These are phyloP conservation scores for Andrena bucephala DNA, from an alignment of 2,888 invertebrate genomes.

Conservation along the genomic window DNA sequence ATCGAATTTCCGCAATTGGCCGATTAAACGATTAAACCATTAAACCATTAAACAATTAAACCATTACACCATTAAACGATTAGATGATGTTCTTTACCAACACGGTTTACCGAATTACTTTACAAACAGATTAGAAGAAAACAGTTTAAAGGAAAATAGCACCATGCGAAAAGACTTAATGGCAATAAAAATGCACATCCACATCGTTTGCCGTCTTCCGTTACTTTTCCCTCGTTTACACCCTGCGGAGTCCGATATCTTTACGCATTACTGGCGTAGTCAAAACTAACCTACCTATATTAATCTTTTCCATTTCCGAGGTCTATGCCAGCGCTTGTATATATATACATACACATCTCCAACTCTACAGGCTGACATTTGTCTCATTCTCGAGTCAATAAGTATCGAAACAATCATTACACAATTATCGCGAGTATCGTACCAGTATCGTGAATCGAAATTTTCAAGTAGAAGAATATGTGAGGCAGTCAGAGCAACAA, in stretches of 20 bases:
- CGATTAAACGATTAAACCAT: constrained; percentile 57
- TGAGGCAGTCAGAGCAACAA: no score
- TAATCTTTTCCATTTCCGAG: no score
- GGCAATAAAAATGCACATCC: constrained; percentile 72
- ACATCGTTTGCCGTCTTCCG: constrained; percentile 18
- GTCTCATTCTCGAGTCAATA: no score
- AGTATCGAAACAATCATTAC: no score
- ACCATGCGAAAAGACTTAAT: constrained; percentile 67
- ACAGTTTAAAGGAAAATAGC: constrained; percentile 59
- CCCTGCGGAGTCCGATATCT: neutral
- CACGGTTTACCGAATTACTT: constrained; percentile 51
- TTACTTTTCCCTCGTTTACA: neutral
- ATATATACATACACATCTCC: no score
- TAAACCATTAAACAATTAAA: constrained; percentile 34
- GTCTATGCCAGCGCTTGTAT: no score
- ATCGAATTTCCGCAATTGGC: constrained; percentile 32
- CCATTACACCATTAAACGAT: constrained; percentile 2
- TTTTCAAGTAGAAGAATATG: no score
- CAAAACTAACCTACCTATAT: neutral
- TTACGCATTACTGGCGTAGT: neutral
- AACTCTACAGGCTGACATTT: no score
- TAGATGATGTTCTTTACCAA: constrained; percentile 41
- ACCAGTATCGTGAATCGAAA: no score
- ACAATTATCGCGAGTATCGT: no score
- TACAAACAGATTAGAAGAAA: constrained; percentile 48